Conservation (phyloP, 2,888 invertebrate genomes). For the Pristionchus maxplancki region DNA sequence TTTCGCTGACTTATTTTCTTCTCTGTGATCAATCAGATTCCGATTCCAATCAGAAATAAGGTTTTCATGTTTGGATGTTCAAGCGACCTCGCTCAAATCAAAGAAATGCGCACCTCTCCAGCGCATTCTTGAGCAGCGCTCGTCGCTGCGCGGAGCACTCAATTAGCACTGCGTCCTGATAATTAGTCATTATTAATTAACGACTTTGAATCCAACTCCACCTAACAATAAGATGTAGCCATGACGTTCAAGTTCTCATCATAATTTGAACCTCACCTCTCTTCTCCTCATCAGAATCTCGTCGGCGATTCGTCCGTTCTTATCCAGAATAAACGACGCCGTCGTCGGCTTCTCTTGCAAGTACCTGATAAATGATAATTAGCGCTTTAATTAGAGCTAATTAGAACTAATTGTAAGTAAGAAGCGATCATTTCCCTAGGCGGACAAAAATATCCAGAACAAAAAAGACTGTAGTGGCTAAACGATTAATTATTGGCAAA, state of each 20-base stretch:
- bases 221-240: too few relatives aligned
- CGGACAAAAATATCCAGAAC: too few relatives aligned
- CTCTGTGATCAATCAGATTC: too few relatives aligned
- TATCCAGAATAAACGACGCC: slow-evolving; percentile 72
- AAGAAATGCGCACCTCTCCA: slow-evolving; percentile 25
- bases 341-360: slow-evolving; percentile 51
- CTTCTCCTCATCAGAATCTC: slow-evolving; percentile 67
- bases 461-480: too few relatives aligned
- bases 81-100: too few relatives aligned
- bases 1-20: too few relatives aligned
- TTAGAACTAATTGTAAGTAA: too few relatives aligned
- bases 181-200: not conserved
- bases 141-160: slow-evolving; percentile 19
- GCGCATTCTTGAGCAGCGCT: not conserved
- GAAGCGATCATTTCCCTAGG: too few relatives aligned
- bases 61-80: too few relatives aligned
- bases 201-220: too few relatives aligned
- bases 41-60: too few relatives aligned
- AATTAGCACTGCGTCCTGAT: not conserved
- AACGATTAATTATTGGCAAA: not conserved
- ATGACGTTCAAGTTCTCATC: too few relatives aligned
- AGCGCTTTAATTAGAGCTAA: not conserved
- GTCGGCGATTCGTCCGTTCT: slow-evolving; percentile 73
- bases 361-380: not conserved
- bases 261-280: not conserved